Base-by-base conservation (phyloP, 2,888 invertebrate genomes). In the Copidosoma aretas region DNA sequence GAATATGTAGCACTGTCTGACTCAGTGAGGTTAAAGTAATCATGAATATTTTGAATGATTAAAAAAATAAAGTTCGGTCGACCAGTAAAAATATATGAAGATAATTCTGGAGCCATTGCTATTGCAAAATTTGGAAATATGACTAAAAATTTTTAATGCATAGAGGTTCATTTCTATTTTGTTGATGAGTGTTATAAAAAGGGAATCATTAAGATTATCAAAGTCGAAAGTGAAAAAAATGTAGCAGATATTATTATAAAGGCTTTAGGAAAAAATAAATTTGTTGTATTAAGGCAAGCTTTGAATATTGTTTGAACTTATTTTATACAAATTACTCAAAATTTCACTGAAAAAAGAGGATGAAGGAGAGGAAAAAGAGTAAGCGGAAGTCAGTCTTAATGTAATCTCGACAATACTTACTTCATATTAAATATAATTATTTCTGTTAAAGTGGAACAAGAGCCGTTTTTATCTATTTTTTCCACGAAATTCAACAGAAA, bases 1-100 rank as follows among this genome's bases (percentile, higher is more conserved):
- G 73, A 75, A 56, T 32, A 8, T 32, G 32, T 73, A 21, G 75
- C 73, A 0, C 41, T 73, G 21, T 73, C 73, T 1, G 70, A 74
- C 43, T 59, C 71, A 43, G 12, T 71, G 32, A 32, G 8, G 3
- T 32, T 8, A 68, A 67, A 59, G 17, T 64, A 17, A 15, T 71
- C 15, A 59, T 32, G 59, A 60, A 70, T 52, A n/a, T 72, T 2
- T 5, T 65, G 14, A 43, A 56, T 59, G 51, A 21, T 24, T 71
- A n/a, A 69, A 56, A 21, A 67, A 39, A 39, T 71, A 12, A 41
- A 69, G 3, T 2, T 70, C 10, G 39, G 53, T 15, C 15, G 69
- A 46, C 69, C 67, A 4, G 59, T 73, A 25, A 51, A 43, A 58
- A 66, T 69, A 1, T 68, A 61, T 59, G 70, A 73, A 66, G 73